Evolutionary conservation across 2,113 vertebrate species (phyloP).

Genomic region (Hemiscyllium ocellatum): DNA sequence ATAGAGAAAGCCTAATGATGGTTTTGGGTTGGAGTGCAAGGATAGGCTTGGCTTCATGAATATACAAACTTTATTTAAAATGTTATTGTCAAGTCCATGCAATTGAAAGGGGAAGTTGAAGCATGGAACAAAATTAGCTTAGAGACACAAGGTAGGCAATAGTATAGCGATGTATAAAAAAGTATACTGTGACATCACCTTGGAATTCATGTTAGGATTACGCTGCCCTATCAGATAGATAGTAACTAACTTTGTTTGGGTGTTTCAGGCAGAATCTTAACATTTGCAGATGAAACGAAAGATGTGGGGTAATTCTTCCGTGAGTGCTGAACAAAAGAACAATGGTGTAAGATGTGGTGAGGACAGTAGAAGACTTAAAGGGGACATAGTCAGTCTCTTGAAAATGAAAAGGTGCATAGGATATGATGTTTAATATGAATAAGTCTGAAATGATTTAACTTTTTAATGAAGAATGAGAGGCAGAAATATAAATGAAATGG

Average conservation of each 20-base stretch:
- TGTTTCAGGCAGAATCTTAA: not conserved
- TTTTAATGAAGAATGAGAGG: not conserved
- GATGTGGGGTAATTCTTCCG: not conserved
- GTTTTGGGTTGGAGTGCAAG: not conserved
- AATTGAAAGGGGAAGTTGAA: not conserved
- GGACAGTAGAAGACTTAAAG: not conserved
- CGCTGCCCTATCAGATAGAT: not conserved
- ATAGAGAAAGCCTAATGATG: not conserved
- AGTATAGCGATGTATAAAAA: not conserved
- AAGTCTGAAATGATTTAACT: not conserved
- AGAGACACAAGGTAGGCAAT: not conserved
- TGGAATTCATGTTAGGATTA: not conserved
- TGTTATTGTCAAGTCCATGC: not conserved
- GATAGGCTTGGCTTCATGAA: not conserved
- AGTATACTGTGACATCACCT: not conserved
- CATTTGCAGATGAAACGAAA: not conserved
- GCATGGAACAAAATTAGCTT: not conserved
- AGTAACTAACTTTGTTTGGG: not conserved
- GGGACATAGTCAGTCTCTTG: not conserved
- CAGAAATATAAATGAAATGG: not conserved
- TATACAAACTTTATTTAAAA: not conserved
- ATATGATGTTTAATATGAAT: not conserved
- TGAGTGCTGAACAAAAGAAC: not conserved
- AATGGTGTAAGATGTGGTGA: not conserved
- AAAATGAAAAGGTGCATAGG: not conserved